Evolutionary conservation across 2,888 invertebrate genomes (phyloP).

Genomic region (Standfussiana lucernea): DNA sequence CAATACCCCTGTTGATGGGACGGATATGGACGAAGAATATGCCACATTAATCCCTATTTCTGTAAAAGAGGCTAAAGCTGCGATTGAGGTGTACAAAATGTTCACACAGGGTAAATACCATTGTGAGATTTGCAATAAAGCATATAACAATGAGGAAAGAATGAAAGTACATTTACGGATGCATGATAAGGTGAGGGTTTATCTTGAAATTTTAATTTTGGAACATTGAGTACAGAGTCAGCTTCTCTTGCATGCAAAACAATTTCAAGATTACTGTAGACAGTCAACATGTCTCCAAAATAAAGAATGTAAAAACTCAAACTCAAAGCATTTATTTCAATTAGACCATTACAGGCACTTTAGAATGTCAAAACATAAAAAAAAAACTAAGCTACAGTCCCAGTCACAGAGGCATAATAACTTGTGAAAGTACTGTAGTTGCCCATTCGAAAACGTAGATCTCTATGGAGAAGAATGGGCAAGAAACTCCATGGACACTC

Average conservation of each 20-base stretch:
- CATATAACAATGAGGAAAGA: constrained; percentile 76
- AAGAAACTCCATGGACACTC: no score
- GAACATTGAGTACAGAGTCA: neutral
- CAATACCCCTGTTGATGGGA: constrained; percentile 71
- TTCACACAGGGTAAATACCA: constrained; percentile 76
- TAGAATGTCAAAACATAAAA: no score
- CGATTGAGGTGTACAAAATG: constrained; percentile 80
- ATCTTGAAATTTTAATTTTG: neutral
- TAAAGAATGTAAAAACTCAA: no score
- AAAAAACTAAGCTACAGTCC: no score
- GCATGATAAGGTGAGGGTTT: constrained; percentile 80
- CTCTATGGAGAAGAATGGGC: no score
- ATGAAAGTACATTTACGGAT: constrained; percentile 80
- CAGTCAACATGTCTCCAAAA: no score
- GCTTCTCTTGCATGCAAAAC: neutral
- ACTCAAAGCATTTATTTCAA: no score
- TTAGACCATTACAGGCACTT: no score
- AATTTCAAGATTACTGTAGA: no score
- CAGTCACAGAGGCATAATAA: no score
- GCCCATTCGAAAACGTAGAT: no score
- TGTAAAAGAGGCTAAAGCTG: constrained; percentile 82
- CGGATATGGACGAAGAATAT: constrained; percentile 82
- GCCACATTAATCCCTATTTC: constrained; percentile 82
- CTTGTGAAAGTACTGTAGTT: no score
- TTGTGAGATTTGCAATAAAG: constrained; percentile 80